Evolutionary conservation across 2,888 invertebrate species (phyloP), one percentile per base, ranked within the genome.

Genomic region (Heteromurus nitidus): DNA sequence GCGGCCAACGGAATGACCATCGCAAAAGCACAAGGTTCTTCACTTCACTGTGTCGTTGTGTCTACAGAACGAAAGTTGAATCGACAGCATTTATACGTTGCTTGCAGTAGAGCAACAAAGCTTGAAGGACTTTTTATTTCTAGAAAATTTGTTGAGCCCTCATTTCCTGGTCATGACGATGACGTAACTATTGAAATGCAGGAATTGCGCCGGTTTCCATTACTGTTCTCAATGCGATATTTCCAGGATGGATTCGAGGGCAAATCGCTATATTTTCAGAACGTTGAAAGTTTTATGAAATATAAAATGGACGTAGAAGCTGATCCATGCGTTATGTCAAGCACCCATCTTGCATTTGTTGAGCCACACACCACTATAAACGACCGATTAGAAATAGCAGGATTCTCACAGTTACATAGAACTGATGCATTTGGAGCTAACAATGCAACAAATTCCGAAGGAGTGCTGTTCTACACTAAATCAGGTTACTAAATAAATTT

Each of bases 1-100:
- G 22, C 74, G 2, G 84, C 84, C 1, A 83, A 86, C 65, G 83
- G 69, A 0, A 82, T 64, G 62, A 42, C 60, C 11, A 44, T 72
- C 18, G 2, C 3, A 1, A 60, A 86, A 55, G 24, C 70, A 0
- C 86, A 87, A 80, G 85, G 86, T 7, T 82, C 76, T 2, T 22
- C 53, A 0, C 1, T 67, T 11, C 36, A 42, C 24, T 13, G 22
- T 16, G 44, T 47, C 1, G 44, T 67, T n/a, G 47, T 67, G 5
- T 31, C 24, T 16, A 64, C 26, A n/a, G 9, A 60, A 7, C 1
- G 24, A n/a, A 28, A 30, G 50, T 0, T 64, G 2, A 30, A 16
- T 0, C 1, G 50, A 2, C 50, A 72, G 11, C 24, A 44, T 2
- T n/a, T 67, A 2, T 44, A 42, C n/a, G 67, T 67, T 24, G 24